Conservation (phyloP, 2,888 invertebrate species). For the Lamellibrachia satsuma region DNA sequence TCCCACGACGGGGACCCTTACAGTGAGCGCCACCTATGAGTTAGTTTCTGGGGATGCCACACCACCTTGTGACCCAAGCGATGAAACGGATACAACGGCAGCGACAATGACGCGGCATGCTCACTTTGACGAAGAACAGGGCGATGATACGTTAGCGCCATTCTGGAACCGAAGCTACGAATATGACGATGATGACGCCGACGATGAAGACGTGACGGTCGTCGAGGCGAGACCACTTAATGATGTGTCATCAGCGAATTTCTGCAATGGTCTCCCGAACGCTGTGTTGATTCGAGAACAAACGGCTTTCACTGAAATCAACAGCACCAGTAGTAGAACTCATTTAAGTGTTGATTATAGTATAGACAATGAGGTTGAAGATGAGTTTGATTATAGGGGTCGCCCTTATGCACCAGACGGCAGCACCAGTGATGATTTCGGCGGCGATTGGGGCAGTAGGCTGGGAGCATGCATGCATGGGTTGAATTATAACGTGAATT, state of each 20-base stretch:
- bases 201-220: conserved; percentile 25
- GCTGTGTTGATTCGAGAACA: background rate
- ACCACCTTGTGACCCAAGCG: background rate
- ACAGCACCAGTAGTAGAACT: background rate
- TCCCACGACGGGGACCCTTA: background rate
- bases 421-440: background rate
- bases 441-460: background rate
- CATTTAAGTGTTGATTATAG: background rate
- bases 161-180: conserved; percentile 20
- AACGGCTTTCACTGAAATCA: background rate
- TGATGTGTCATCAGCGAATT: conserved; percentile 38
- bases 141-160: conserved; percentile 25
- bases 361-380: conserved; percentile 18
- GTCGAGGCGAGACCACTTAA: conserved; percentile 39
- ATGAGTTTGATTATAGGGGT: background rate
- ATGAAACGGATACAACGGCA: background rate
- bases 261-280: conserved; percentile 30
- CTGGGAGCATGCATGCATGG: background rate
- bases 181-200: background rate
- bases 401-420: background rate
- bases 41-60: background rate
- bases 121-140: background rate
- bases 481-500: background rate
- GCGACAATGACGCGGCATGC: background rate
- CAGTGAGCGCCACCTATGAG: conserved; percentile 4